phyloP scores from a whole-genome alignment of 1,140 invertebrate genomes.

The Drosophila biarmipes region DNA sequence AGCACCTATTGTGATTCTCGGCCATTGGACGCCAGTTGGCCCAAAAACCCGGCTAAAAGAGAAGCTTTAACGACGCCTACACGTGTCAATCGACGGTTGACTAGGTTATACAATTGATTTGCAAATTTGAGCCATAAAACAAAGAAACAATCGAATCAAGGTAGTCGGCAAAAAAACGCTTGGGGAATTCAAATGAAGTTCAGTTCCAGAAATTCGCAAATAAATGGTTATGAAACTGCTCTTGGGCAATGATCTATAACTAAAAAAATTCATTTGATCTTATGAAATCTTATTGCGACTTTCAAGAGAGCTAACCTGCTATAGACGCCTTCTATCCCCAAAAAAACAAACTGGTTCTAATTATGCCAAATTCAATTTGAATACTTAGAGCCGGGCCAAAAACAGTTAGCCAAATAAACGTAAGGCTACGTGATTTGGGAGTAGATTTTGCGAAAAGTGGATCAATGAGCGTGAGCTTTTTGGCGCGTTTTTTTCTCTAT shows the following conservation, averaged over 20 bases:
- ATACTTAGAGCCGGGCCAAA: conserved; percentile 43
- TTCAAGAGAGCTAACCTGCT: background rate
- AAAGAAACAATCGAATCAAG: conserved; percentile 25
- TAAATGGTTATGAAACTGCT: conserved; percentile 7
- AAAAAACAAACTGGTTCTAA: conserved; percentile 67
- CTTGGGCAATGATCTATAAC: background rate
- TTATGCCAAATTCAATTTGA: conserved; percentile 67
- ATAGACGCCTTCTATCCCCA: conserved; percentile 22
- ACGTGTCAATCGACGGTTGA: conserved; percentile 59
- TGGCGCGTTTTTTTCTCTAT: conserved; percentile 48
- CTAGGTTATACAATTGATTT: conserved; percentile 50
- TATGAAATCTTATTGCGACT: too few relatives aligned
- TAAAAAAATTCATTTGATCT: background rate
- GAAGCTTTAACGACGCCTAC: conserved; percentile 55
- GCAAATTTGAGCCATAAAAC: conserved; percentile 65
- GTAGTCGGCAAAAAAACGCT: conserved; percentile 21
- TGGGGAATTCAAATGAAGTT: conserved; percentile 21
- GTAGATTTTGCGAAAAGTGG: conserved; percentile 69
- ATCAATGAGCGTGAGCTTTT: conserved; percentile 64
- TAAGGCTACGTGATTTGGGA: conserved; percentile 73
- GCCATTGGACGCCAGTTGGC: conserved; percentile 29
- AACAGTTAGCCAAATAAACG: conserved; percentile 72
- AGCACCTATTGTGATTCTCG: conserved; percentile 19
- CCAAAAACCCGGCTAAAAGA: conserved; percentile 23
- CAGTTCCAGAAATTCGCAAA: background rate